These are phyloP conservation scores for Onthophagus sagittarius DNA, from an alignment of 2,888 invertebrate species.

Conservation along the genomic window DNA sequence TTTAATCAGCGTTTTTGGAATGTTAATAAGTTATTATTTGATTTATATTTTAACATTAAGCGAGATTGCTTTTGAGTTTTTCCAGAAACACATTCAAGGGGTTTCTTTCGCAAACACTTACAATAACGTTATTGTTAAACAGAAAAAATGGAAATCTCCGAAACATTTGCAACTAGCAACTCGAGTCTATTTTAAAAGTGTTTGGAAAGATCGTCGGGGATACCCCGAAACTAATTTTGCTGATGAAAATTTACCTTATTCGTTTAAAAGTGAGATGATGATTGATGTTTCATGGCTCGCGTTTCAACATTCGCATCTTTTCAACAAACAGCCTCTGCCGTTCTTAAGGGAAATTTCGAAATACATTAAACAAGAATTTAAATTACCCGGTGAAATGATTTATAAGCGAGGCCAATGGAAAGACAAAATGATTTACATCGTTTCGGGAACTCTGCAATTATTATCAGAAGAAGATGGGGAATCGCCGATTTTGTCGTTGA, in stretches of 20 bases:
- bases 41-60: slow-evolving; percentile 11
- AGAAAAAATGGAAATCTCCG: neutral
- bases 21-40: slow-evolving; percentile 3
- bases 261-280: slow-evolving; percentile 24
- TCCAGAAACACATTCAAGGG: slow-evolving; percentile 8
- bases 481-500: slow-evolving; percentile 32
- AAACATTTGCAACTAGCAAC: neutral
- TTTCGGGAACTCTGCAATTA: slow-evolving; percentile 32
- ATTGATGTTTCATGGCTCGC: slow-evolving; percentile 29
- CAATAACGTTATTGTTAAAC: neutral
- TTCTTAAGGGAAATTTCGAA: slow-evolving; percentile 28
- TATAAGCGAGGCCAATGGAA: slow-evolving; percentile 26
- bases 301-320: slow-evolving; percentile 31
- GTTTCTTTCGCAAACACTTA: slow-evolving; percentile 15
- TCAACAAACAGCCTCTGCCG: slow-evolving; percentile 25
- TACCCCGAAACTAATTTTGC: slow-evolving; percentile 2
- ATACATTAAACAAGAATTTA: slow-evolving; percentile 27
- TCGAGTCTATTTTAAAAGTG: slow-evolving; percentile 5
- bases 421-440: slow-evolving; percentile 31
- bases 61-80: slow-evolving; percentile 12
- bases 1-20: neutral
- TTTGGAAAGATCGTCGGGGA: slow-evolving; percentile 18
- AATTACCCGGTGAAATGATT: slow-evolving; percentile 31
- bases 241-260: slow-evolving; percentile 19
- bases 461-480: slow-evolving; percentile 34